A percentile compares a stretch with the other conserved stretches of the same genome.
These are phyloP conservation scores for Papilio glaucus DNA, from an alignment of 1,140 invertebrate genomes.

Conservation along the genomic window DNA sequence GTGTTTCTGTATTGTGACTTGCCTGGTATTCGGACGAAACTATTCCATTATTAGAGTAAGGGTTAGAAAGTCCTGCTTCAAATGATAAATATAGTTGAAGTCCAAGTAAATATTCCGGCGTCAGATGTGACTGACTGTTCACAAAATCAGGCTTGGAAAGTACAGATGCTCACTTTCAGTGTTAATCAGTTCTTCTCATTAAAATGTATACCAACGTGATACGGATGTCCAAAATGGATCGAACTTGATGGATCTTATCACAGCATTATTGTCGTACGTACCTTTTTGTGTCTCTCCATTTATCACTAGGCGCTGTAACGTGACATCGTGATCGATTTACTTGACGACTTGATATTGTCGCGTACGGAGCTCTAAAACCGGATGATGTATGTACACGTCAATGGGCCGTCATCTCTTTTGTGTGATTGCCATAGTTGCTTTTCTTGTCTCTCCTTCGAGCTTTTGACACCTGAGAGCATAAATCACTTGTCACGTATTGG, in stretches of 20 bases:
- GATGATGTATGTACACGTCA: slow-evolving; percentile 70
- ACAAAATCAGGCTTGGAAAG: background rate
- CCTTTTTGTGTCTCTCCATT: slow-evolving; percentile 45
- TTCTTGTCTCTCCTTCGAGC: slow-evolving; percentile 50
- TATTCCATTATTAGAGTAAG: no score
- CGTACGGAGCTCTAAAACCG: slow-evolving; percentile 56
- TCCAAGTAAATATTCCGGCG: no score
- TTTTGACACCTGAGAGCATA: slow-evolving; percentile 77
- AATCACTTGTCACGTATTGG: slow-evolving; percentile 78
- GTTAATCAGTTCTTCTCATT: slow-evolving; percentile 12
- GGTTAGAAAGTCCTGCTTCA: no score
- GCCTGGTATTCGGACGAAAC: no score
- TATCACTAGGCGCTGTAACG: slow-evolving; percentile 39
- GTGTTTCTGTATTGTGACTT: no score
- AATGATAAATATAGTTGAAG: no score
- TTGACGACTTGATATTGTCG: slow-evolving; percentile 57
- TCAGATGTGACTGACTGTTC: no score
- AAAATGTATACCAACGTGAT: slow-evolving; percentile 1
- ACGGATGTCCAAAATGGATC: slow-evolving; percentile 8
- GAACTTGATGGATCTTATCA: slow-evolving; percentile 18
- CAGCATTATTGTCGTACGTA: slow-evolving; percentile 5
- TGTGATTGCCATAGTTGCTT: slow-evolving; percentile 70
- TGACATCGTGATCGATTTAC: slow-evolving; percentile 50
- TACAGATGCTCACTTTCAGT: background rate
- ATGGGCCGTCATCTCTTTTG: slow-evolving; percentile 57